Conservation (phyloP, 2,797 vertebrate species). For the Eupleurogrammus muticus region DNA sequence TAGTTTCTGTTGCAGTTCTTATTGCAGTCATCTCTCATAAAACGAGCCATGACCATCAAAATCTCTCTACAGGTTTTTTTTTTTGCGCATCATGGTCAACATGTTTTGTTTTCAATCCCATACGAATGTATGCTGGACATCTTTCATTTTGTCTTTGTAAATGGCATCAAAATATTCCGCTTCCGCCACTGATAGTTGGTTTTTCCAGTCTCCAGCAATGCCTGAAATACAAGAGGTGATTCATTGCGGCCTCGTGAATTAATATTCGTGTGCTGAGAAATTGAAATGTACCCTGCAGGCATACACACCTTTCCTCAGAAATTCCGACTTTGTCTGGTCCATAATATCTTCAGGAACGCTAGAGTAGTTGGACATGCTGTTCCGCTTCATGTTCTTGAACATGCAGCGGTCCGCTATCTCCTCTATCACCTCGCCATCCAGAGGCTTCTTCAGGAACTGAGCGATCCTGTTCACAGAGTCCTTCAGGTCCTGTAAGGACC, state of each 20-base stretch:
- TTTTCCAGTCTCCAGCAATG: constrained; percentile 82
- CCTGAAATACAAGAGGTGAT: constrained; percentile 67
- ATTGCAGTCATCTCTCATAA: no score
- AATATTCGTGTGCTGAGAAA: neutral
- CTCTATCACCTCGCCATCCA: constrained; percentile 64
- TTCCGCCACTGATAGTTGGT: constrained; percentile 71
- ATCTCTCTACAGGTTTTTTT: no score
- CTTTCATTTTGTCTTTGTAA: constrained; percentile 78
- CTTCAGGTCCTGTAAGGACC: constrained; percentile 73
- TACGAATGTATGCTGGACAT: constrained; percentile 71
- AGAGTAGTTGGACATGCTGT: constrained; percentile 86
- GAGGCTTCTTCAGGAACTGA: constrained; percentile 74
- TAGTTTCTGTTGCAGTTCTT: no score
- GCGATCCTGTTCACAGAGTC: constrained; percentile 68
- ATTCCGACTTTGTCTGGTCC: constrained; percentile 77
- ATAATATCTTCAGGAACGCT: constrained; percentile 65
- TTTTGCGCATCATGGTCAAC: no score
- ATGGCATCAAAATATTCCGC: constrained; percentile 69
- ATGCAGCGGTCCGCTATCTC: constrained; percentile 76
- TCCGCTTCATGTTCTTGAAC: constrained; percentile 85
- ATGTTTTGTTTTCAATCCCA: constrained; percentile 79
- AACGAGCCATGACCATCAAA: no score
- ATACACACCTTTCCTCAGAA: constrained; percentile 82
- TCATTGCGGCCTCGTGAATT: no score
- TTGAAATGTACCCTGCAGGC: neutral